Percentiles rank a stretch among this genome's conserved stretches.
phyloP scores from a whole-genome alignment of 2,797 vertebrate genomes.

The Trachops cirrhosus region DNA sequence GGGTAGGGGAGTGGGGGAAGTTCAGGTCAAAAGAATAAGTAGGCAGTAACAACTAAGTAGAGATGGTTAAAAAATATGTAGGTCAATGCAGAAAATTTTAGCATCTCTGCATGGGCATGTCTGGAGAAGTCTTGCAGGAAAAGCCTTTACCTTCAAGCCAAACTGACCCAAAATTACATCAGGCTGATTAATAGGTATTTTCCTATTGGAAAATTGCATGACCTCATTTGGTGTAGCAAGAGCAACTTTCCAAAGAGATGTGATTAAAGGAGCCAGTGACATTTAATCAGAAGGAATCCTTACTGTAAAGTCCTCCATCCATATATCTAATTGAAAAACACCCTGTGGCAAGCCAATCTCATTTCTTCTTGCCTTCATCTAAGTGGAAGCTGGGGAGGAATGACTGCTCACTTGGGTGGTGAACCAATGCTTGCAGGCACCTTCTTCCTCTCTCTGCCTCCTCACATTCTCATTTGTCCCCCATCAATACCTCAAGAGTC shows the following conservation, averaged over 20 bases:
- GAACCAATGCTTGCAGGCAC: not conserved
- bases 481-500: not conserved
- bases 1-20: not conserved
- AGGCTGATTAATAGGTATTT: constrained; percentile 28
- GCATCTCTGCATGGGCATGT: not conserved
- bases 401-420: not conserved
- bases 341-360: not conserved
- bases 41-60: not conserved
- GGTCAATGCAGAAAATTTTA: not conserved
- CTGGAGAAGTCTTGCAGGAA: not conserved
- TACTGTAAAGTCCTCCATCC: not conserved
- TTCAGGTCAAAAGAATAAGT: not conserved
- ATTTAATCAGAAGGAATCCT: constrained; percentile 34
- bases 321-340: not conserved
- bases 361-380: not conserved
- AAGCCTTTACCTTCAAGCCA: not conserved
- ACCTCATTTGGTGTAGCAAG: constrained; percentile 4
- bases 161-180: not conserved
- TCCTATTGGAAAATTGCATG: constrained; percentile 30
- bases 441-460: not conserved
- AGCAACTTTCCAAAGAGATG: constrained; percentile 14
- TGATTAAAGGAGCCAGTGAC: not conserved
- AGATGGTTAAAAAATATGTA: not conserved
- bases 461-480: not conserved
- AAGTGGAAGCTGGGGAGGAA: not conserved